phyloP scores from a whole-genome alignment of 2,113 vertebrate species.

The Falcunculus frontatus region DNA sequence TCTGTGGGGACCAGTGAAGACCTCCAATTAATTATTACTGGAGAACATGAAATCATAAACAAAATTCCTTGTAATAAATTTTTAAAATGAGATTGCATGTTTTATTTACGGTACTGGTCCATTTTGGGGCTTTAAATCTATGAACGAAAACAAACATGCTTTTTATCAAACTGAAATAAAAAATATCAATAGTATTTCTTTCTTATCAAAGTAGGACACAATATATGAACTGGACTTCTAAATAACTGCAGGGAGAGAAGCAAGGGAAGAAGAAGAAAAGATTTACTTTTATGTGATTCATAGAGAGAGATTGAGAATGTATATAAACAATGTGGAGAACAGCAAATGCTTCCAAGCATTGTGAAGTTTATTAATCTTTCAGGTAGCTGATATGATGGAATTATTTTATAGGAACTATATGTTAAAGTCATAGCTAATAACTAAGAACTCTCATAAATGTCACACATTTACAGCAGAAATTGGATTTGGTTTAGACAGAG shows the following conservation, averaged over 20 bases:
- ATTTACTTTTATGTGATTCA: constrained; percentile 37
- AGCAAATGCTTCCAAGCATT: background rate
- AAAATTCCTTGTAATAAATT: constrained; percentile 89
- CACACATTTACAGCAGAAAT: background rate
- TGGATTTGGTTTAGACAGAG: background rate
- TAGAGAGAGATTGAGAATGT: background rate
- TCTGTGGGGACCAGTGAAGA: constrained; percentile 76
- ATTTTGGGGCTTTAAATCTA: constrained; percentile 81
- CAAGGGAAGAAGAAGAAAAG: constrained; percentile 6
- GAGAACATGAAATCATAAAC: constrained; percentile 85
- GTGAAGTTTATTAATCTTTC: background rate
- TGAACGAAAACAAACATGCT: constrained; percentile 77
- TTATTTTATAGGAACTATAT: background rate
- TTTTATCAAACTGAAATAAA: constrained; percentile 71
- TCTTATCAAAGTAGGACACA: constrained; percentile 71
- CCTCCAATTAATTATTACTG: constrained; percentile 86
- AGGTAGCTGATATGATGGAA: background rate
- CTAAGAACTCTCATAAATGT: background rate
- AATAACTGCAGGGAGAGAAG: constrained; percentile 33
- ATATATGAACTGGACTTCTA: constrained; percentile 65
- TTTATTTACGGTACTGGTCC: constrained; percentile 82
- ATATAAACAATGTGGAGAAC: background rate
- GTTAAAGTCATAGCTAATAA: background rate
- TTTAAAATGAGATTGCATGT: constrained; percentile 83
- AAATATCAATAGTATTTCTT: constrained; percentile 77